Evolutionary conservation across 2,888 invertebrate genomes (phyloP), one percentile per base, ranked within the genome.

Genomic region (Pandemis heparana): DNA sequence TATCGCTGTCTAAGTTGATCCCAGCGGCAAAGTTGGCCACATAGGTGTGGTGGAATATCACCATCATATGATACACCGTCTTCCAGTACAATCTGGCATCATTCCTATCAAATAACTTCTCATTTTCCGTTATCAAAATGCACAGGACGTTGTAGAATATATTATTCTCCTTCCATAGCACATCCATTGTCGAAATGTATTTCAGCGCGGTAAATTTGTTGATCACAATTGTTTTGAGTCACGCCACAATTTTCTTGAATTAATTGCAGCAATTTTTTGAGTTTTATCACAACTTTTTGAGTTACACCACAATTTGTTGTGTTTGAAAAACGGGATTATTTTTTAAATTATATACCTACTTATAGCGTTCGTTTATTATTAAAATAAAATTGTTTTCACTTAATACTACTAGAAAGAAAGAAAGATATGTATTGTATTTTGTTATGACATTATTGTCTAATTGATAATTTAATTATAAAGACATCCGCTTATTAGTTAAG

Each of bases 81-180:
- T 83, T 84, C 93, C 92, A 92, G 51, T 93, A 93, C 48, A 92
- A 76, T 43, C 82, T 87, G 0, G 88, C 81, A 16, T 92, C 92
- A 81, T 85, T 92, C 7, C 90, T 80, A 73, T 92, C 89, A 16
- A 92, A 92, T 0, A 92, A 80, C 16, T 92, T 92, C 69, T 92
- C 92, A 64, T 93, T 92, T 84, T 93, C 92, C 0, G 90, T 89
- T 74, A 93, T 91, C 0, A 93, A 80, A 81, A 92, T 91, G 70
- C 92, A 91, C 59, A 93, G 74, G 67, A 92, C 70, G 38, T 92
- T 92, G 75, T 92, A 92, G 75, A 90, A 89, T 63, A 92, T 85
- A 69, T 92, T 93, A 67, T 81, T 87, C 41, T 91, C 89, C 48
- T 87, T 89, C 83, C 86, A 90, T 2, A 91, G 65, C 2, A 85